phyloP scores from a whole-genome alignment of 2,113 vertebrate species.

The Alligator sinensis region DNA sequence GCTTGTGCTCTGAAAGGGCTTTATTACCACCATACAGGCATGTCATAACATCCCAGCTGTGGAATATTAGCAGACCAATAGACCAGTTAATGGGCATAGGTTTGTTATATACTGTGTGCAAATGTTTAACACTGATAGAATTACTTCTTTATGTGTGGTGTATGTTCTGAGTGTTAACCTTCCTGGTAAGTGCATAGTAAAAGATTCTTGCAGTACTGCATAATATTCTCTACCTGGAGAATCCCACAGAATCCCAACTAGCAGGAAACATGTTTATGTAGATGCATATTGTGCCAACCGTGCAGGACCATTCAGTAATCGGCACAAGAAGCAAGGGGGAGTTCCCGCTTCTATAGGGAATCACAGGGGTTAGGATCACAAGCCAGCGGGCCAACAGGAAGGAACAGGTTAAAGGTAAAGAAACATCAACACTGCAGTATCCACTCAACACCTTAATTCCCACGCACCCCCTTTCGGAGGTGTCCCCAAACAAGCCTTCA shows the following conservation, averaged over 20 bases:
- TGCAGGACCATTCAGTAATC: too few relatives aligned
- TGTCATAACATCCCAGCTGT: not conserved
- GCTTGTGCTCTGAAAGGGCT: not conserved
- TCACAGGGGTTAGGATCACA: too few relatives aligned
- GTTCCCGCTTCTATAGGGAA: too few relatives aligned
- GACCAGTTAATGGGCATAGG: not conserved
- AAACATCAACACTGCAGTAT: too few relatives aligned
- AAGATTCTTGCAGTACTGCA: not conserved
- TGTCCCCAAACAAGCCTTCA: too few relatives aligned
- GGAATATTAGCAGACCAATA: accelerated
- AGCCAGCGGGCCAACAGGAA: too few relatives aligned
- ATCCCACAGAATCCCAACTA: not conserved
- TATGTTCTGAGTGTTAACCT: not conserved
- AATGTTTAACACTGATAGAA: not conserved
- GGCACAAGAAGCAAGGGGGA: too few relatives aligned
- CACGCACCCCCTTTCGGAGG: too few relatives aligned
- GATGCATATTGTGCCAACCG: too few relatives aligned
- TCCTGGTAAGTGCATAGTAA: not conserved
- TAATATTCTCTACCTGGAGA: not conserved
- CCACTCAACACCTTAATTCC: too few relatives aligned
- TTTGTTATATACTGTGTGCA: not conserved
- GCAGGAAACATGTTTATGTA: not conserved
- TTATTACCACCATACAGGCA: accelerated
- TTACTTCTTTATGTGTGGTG: not conserved
- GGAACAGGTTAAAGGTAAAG: too few relatives aligned